Percentiles rank a stretch among this genome's conserved stretches.
Conservation (phyloP, 2,797 vertebrate species). For the Bradypodion pumilum region DNA sequence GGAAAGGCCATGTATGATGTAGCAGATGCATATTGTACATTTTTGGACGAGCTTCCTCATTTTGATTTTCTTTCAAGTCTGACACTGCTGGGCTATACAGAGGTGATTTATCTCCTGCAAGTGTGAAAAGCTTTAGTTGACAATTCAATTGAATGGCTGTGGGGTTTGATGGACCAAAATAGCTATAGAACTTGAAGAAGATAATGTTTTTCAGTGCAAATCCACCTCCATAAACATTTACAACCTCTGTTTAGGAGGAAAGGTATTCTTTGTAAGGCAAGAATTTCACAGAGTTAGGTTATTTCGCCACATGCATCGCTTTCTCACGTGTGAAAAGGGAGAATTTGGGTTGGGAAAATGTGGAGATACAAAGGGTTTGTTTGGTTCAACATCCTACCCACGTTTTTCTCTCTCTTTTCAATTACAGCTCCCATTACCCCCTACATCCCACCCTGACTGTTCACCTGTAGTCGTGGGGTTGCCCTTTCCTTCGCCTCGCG, state of each 20-base stretch:
- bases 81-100: neutral
- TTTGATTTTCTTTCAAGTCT: neutral
- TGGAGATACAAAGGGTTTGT: neutral
- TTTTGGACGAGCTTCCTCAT: neutral
- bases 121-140: neutral
- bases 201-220: too few relatives aligned
- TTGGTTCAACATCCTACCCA: neutral
- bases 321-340: neutral
- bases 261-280: neutral
- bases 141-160: neutral
- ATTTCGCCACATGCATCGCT: too few relatives aligned
- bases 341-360: neutral
- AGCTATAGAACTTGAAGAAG: neutral
- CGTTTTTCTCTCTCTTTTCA: neutral
- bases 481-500: slow-evolving; percentile 58
- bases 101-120: neutral
- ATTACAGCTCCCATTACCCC: slow-evolving; percentile 26
- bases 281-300: too few relatives aligned
- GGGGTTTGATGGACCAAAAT: neutral
- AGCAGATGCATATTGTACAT: neutral
- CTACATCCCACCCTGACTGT: slow-evolving; percentile 38
- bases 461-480: slow-evolving; percentile 64
- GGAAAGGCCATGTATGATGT: neutral
- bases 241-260: neutral
- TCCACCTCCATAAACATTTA: neutral